Base-by-base conservation (phyloP, 1,140 invertebrate species). In the Melanaphis sacchari region DNA sequence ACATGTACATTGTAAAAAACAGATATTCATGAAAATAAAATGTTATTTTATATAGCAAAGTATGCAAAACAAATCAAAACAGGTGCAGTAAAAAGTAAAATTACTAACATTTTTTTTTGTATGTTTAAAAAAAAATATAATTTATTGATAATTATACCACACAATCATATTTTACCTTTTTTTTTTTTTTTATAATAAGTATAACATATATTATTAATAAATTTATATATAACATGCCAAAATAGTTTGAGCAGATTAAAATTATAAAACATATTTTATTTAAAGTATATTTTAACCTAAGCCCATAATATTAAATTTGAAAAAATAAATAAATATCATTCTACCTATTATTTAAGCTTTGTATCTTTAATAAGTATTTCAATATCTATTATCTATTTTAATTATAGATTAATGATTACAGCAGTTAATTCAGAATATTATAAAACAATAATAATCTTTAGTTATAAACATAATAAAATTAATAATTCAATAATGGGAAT, bases 31-130 rank as follows among this genome's bases (percentile, higher is more conserved):
- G 4, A 43, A 85, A 85, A 31, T 43, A 31, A 43, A 43, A 43
- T 85, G 2, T 85, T 31, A 43, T 85, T 85, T 85, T n/a, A 43
- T n/a, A 85, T n/a, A 31, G 8, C 38, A 4, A 9, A 85, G 41
- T 43, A 43, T 11, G 1, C 84, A 46, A 85, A 85, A 85, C 84
- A 43, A 85, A 85, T 43, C 84, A 46, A n/a, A 85, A 85, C 84
- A 85, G 84, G 84, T 85, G 84, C 31, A 85, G 5, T 85, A 43
- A 85, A 43, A 84, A 84, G 24, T 76, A 76, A 76, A 18, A n/a
- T 15, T 76, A 76, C 31, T n/a, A 76, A 76, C 31, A 76, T 76
- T n/a, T 18, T n/a, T 76, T 76, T 66, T 76, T 84, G 22, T 24
- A 40, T 40, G 9, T 43, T 31, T 41, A n/a, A 43, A 26, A 43